A percentile compares a stretch with the other conserved stretches of the same genome.
phyloP scores from a whole-genome alignment of 2,113 vertebrate genomes.

The Tragelaphus strepsiceros region DNA sequence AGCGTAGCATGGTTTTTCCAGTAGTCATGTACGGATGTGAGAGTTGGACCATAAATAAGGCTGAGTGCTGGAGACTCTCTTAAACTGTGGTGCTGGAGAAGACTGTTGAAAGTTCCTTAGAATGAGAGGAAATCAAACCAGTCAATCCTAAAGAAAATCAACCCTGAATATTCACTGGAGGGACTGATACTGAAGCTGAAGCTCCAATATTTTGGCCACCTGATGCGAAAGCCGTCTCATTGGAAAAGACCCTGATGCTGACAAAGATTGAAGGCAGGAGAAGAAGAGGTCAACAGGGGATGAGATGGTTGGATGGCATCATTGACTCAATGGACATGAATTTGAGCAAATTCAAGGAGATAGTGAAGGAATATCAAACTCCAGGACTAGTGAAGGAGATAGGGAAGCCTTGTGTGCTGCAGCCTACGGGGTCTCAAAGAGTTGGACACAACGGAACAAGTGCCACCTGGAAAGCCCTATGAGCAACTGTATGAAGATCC shows the following conservation, averaged over 20 bases:
- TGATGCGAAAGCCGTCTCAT: rapidly evolving
- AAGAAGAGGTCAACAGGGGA: neutral
- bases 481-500: neutral
- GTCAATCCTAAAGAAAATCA: neutral
- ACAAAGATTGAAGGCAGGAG: neutral
- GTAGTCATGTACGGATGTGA: neutral
- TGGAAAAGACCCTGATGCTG: neutral
- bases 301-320: neutral
- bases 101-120: neutral
- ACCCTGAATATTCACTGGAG: neutral
- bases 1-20: neutral
- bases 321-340: neutral
- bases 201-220: neutral
- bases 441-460: neutral
- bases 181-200: neutral
- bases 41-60: neutral
- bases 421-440: neutral
- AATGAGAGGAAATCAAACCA: neutral
- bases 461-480: neutral
- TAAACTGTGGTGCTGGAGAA: neutral
- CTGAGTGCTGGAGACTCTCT: neutral
- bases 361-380: neutral
- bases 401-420: neutral
- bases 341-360: neutral
- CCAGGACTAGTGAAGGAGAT: neutral